Base-by-base conservation (phyloP, 2,113 vertebrate species). In the Nothoprocta perdicaria region DNA sequence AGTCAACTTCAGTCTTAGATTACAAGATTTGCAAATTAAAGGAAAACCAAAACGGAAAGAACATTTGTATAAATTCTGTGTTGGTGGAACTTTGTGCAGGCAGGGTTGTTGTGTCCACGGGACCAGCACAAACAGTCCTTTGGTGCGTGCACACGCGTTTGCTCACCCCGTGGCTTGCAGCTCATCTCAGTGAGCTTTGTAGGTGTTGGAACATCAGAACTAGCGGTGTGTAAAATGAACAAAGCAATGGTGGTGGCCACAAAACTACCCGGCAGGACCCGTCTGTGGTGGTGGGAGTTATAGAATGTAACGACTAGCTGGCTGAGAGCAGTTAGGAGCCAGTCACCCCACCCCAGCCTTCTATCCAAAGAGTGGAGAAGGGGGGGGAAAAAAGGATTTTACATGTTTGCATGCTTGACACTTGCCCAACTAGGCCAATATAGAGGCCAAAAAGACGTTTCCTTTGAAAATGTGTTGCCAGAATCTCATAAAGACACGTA, bases 1-100 rank as follows among this genome's bases (percentile, higher is more conserved):
- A 98, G 97, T 98, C 98, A 98, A 96, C 98, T 98, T 97, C 96
- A 97, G 98, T 98, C 98, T 99, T 99, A 98, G 98, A 98, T 99
- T 98, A 99, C 98, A 98, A 98, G 98, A 99, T 99, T 98, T 99
- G 98, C 98, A 99, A 99, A 99, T 99, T 98, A 98, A 99, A 99
- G 98, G 98, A 98, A 98, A 99, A 98, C 97, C 97, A 94, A 97
- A 97, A 96, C 96, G 95, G 93, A 97, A 98, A 97, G 97, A 98
- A 95, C 97, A 98, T 98, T 97, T 98, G 98, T 96, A 89, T 96
- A 89, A 97, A 97, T 97, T 95, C 93, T 97, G 96, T 93, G 94
- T 96, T 96, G 96, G 97, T 96, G 97, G 97, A 97, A 96, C 98
- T 97, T 92, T 89, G 93, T 94, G 83, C 92, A 97, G 97, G 91